Conservation (phyloP, 2,797 vertebrate genomes). For the Yasuhikotakia modesta region DNA sequence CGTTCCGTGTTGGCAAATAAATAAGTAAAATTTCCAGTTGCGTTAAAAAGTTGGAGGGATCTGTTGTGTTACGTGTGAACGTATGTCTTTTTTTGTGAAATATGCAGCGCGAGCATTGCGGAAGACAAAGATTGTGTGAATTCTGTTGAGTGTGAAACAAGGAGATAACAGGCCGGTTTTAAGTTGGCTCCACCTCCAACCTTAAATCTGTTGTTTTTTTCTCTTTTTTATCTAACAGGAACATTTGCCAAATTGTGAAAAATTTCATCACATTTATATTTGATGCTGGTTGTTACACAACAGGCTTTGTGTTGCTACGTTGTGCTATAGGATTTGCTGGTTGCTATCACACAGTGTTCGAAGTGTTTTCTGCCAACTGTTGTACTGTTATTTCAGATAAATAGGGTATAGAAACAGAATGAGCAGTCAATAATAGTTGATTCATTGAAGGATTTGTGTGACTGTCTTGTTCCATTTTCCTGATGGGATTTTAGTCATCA, state of each 20-base stretch:
- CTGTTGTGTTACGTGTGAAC: conserved; percentile 52
- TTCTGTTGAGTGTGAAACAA: conserved; percentile 60
- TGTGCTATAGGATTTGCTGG: conserved; percentile 21
- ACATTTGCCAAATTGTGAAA: conserved; percentile 3
- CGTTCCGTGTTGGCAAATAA: conserved; percentile 32
- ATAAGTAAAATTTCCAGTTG: conserved; percentile 33
- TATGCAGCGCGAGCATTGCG: conserved; percentile 52
- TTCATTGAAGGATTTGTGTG: conserved; percentile 13
- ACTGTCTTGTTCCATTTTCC: neutral
- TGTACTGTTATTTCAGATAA: conserved; percentile 25
- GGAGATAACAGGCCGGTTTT: conserved; percentile 43
- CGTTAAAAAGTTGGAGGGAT: conserved; percentile 48
- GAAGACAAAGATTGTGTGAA: conserved; percentile 59
- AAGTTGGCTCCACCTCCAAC: conserved; percentile 45
- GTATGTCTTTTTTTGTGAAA: conserved; percentile 59
- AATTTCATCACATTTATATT: conserved; percentile 14
- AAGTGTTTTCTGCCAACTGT: conserved; percentile 29
- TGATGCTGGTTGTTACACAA: conserved; percentile 21
- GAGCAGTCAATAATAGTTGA: conserved; percentile 11
- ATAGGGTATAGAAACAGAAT: conserved; percentile 20
- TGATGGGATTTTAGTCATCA: neutral
- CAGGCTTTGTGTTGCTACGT: neutral
- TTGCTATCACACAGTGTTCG: neutral
- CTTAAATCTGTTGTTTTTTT: conserved; percentile 25
- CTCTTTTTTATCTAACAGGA: neutral